These are phyloP conservation scores for Mobula hypostoma DNA, from an alignment of 2,113 vertebrate genomes.

Conservation along the genomic window DNA sequence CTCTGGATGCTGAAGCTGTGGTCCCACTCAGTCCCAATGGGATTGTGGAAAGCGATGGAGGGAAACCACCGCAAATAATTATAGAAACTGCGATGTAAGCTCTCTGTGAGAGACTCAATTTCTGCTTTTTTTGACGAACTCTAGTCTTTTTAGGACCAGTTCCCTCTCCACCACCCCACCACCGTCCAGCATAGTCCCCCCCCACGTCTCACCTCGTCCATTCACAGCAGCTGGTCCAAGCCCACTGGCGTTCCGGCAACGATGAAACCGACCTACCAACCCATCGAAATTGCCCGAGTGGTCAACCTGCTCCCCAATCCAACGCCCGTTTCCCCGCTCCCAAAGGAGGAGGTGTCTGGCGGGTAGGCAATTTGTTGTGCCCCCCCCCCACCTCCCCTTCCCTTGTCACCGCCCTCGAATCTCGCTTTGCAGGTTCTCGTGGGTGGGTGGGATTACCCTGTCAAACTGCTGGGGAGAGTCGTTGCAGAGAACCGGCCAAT, in stretches of 20 bases:
- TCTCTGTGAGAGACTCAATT: constrained; percentile 69
- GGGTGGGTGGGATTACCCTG: no score
- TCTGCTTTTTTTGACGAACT: constrained; percentile 32
- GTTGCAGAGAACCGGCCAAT: background rate
- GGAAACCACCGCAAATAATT: constrained; percentile 85
- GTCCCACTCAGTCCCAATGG: constrained; percentile 58
- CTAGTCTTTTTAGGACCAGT: constrained; percentile 30
- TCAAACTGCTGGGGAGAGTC: background rate
- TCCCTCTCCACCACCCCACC: no score
- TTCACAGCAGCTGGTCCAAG: background rate
- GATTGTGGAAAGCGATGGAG: constrained; percentile 63
- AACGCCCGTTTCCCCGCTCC: background rate
- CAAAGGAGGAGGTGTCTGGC: no score
- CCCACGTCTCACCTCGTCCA: background rate
- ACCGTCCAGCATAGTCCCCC: no score
- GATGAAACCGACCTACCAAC: background rate
- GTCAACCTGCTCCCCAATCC: background rate
- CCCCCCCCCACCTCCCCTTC: no score
- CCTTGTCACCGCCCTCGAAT: no score
- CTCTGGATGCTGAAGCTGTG: constrained; percentile 56
- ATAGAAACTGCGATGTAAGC: constrained; percentile 98
- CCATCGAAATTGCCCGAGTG: background rate
- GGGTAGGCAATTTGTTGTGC: no score
- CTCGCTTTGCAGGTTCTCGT: no score
- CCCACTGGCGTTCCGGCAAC: background rate